Evolutionary conservation across 2,797 vertebrate species (phyloP).

Genomic region (Scarus forsteni): DNA sequence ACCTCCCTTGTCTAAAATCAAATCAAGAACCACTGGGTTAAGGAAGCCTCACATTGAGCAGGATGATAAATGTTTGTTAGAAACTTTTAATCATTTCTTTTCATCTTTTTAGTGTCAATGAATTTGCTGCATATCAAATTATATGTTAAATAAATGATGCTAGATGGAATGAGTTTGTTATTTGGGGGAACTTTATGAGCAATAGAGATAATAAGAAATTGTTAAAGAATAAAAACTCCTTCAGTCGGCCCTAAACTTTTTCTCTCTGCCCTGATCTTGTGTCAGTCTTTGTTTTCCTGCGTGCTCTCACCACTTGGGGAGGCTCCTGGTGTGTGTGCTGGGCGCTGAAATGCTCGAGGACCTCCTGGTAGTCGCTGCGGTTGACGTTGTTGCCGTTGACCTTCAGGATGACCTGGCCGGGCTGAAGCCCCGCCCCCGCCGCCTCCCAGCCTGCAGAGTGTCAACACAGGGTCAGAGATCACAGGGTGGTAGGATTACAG

Average conservation of each 20-base stretch:
- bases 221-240: not conserved
- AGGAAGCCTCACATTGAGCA: too few species aligned
- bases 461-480: conserved; percentile 33
- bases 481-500: conserved; percentile 15
- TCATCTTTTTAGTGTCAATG: too few species aligned
- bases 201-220: too few species aligned
- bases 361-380: conserved; percentile 85
- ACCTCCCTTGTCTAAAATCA: too few species aligned
- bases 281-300: not conserved
- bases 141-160: too few species aligned
- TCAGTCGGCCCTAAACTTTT: not conserved
- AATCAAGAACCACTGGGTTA: too few species aligned
- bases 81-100: too few species aligned
- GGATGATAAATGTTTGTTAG: too few species aligned
- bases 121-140: too few species aligned
- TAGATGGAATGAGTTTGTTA: too few species aligned
- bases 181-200: too few species aligned
- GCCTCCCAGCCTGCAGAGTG: conserved; percentile 89
- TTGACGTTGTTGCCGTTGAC: conserved; percentile 92
- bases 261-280: not conserved
- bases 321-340: conserved; percentile 85
- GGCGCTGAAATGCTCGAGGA: conserved; percentile 93
- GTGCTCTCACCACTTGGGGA: conserved; percentile 85
- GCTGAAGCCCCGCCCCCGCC: conserved; percentile 89
- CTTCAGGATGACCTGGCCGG: conserved; percentile 95